Percentiles rank a stretch among this genome's conserved stretches.
phyloP scores from a whole-genome alignment of 2,797 vertebrate species.

The Sebastolobus altivelis region DNA sequence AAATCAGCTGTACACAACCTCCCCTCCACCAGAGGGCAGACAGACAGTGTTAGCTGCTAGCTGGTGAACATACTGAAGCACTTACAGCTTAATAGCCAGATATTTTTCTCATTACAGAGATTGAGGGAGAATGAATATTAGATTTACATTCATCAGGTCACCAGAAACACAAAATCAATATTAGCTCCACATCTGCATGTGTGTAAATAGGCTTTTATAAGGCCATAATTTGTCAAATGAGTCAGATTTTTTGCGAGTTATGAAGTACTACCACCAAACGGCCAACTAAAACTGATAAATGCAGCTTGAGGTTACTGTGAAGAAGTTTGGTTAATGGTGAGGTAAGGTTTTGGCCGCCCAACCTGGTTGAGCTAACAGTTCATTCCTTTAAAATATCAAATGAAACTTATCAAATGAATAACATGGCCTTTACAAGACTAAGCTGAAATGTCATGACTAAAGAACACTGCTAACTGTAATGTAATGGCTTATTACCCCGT shows the following conservation, averaged over 20 bases:
- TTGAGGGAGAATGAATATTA: neutral
- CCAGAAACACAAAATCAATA: conserved; percentile 6
- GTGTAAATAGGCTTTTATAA: neutral
- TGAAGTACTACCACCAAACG: neutral
- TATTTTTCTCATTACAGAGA: neutral
- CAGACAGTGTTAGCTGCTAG: neutral
- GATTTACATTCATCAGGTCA: conserved; percentile 36
- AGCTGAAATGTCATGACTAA: neutral
- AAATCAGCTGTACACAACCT: neutral
- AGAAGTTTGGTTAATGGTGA: neutral
- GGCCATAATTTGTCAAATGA: neutral
- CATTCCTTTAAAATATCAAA: neutral
- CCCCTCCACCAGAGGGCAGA: neutral
- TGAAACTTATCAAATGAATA: neutral
- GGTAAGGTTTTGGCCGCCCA: neutral
- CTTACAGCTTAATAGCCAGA: neutral
- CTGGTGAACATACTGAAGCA: neutral
- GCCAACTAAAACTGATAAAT: neutral
- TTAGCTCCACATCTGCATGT: neutral
- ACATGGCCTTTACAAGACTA: neutral
- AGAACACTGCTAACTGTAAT: too few species aligned
- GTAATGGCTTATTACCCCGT: neutral
- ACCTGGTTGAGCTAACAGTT: neutral
- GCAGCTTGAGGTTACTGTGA: neutral
- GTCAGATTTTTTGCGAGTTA: neutral